These are phyloP conservation scores for Centrocercus urophasianus DNA, from an alignment of 2,113 vertebrate genomes.

Conservation along the genomic window DNA sequence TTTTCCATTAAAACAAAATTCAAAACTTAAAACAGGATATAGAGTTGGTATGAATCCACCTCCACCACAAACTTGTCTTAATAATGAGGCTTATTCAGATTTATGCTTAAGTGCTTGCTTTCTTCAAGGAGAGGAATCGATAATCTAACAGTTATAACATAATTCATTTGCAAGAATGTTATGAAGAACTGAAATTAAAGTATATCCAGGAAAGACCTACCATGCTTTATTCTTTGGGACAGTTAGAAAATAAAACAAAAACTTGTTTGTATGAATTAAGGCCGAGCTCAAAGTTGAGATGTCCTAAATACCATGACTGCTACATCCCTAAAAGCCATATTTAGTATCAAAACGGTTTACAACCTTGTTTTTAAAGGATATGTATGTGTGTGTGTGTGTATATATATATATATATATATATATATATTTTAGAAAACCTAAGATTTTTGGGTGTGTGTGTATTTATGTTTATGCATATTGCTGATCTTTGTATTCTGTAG, in stretches of 20 bases:
- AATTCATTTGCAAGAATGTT: constrained; percentile 7
- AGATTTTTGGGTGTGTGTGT: background rate
- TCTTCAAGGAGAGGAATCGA: background rate
- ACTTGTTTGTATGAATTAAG: background rate
- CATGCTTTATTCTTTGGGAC: background rate
- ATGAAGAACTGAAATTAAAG: constrained; percentile 29
- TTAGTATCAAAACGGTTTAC: background rate
- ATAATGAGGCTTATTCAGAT: background rate
- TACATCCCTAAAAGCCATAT: background rate
- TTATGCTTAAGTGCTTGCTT: background rate
- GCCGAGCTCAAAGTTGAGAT: background rate
- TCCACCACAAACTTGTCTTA: background rate
- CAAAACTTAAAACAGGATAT: background rate
- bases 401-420: no score
- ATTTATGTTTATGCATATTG: background rate
- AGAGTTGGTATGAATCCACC: background rate
- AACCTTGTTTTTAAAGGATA: background rate
- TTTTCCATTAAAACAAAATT: background rate
- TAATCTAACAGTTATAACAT: background rate
- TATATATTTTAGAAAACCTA: background rate
- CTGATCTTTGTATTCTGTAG: background rate
- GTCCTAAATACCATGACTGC: background rate
- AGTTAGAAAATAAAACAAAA: background rate
- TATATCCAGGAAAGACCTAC: background rate
- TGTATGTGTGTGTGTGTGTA: no score